Base-by-base conservation (phyloP, 2,113 vertebrate genomes). In the Fregata magnificens region DNA sequence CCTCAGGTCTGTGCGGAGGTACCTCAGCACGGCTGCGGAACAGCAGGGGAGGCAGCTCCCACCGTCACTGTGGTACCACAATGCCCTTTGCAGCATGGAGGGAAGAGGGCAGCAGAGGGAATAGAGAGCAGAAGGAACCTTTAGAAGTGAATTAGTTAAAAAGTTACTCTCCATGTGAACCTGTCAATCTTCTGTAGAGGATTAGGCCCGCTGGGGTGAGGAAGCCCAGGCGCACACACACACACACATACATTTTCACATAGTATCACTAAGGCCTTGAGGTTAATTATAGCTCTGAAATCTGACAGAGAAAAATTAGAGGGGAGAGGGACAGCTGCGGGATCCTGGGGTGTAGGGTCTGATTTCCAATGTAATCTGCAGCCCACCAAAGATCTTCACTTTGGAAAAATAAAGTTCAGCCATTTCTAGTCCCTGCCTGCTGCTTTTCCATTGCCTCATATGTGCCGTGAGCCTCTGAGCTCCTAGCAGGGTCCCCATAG, bases 221-320 rank as follows among this genome's bases (percentile, higher is more conserved):
- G 96, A 97, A 97, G 91, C 95, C 61, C 62, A 91, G 95, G 94
- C 96, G 74, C 31, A 34, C 58, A 15, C 16, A 2, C 66, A 16
- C 56, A 10, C 56, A 28, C 40, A 98, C 94, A 98, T 97, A 97
- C 95, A 50, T 95, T 98, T 97, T 96, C 97, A 96, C 98, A 98
- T 82, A 53, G 97, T 98, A 97, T 98, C 97, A 95, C 98, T 95
- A 97, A 98, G 97, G 98, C 98, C 98, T 99, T 98, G 98, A 93
- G 98, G 98, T 98, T 99, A 99, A 99, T 99, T 99, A 98, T 99
- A 99, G 98, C 97, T 94, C 94, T 97, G 98, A 99, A 99, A 99
- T 98, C 98, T 99, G 99, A 99, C 99, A 99, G 98, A 98, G 98
- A 99, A 99, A 99, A 99, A 99, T 99, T 98, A 99, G 98, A 99